phyloP scores from a whole-genome alignment of 2,113 vertebrate species.

The human (Homo sapiens) region GRCh38 chr11:121909001-121909500 shows the following conservation, averaged over 20 bases:
- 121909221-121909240: neutral
- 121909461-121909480: neutral
- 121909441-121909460: neutral
- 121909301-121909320: neutral
- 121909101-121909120: neutral
- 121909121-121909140: neutral
- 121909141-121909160: slow-evolving; percentile 1
- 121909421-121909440: neutral
- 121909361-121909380: neutral
- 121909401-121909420: neutral
- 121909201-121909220: neutral
- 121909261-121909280: neutral
- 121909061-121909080: neutral
- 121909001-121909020: too few relatives aligned
- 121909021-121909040: neutral
- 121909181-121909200: neutral
- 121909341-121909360: neutral
- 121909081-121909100: neutral
- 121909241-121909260: neutral
- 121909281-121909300: neutral
- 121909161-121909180: neutral
- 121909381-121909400: neutral
- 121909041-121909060: neutral
- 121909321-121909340: neutral
- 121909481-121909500: neutral